Conservation (phyloP, 1,140 invertebrate species). For the Listronotus bonariensis region DNA sequence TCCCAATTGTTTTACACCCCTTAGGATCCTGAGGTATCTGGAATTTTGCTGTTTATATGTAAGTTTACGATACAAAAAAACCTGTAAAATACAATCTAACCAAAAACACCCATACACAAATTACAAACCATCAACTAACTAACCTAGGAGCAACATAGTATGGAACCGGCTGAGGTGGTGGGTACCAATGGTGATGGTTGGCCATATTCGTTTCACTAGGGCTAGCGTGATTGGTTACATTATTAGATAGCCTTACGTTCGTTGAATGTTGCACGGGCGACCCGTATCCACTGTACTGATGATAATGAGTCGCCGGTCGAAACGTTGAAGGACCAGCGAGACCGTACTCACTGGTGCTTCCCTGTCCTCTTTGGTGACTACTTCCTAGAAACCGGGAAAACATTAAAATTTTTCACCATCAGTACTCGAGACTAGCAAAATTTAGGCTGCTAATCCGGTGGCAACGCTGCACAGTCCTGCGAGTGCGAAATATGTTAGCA, state of each 20-base stretch:
- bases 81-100: background rate
- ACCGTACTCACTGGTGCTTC: background rate
- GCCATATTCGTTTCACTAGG: background rate
- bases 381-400: background rate
- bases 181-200: slow-evolving; percentile 6
- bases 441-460: background rate
- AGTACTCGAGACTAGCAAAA: background rate
- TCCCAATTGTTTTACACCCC: no score
- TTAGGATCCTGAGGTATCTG: no score
- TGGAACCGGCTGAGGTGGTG: slow-evolving; percentile 2
- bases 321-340: background rate
- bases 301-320: background rate
- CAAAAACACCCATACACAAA: background rate
- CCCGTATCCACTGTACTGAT: background rate
- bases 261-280: background rate
- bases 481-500: background rate
- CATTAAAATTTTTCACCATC: slow-evolving; percentile 10
- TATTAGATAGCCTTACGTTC: background rate
- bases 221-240: background rate
- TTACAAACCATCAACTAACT: background rate
- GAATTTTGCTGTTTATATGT: no score
- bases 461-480: slow-evolving; percentile 8
- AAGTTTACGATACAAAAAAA: no score
- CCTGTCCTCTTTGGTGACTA: background rate
- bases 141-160: slow-evolving; percentile 18